Evolutionary conservation across 2,888 invertebrate genomes (phyloP), one percentile per base, ranked within the genome.

Genomic region (Crematogaster levior): DNA sequence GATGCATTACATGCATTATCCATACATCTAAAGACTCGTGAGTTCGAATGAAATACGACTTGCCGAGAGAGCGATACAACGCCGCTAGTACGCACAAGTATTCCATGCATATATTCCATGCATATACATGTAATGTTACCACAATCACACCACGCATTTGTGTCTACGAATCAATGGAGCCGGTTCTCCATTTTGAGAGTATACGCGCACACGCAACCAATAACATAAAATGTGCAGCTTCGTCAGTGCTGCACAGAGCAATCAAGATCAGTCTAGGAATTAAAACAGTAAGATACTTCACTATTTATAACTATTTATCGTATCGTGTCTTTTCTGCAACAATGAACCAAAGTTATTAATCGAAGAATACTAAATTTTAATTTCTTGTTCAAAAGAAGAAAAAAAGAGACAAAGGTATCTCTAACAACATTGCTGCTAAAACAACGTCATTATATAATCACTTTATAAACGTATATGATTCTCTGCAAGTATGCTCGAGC

Each of bases 91-190:
- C 46, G 21, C 15, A 30, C 60, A 34, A 60, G 24, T 60, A 60
- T 73, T 73, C 60, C 60, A 60, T 60, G 34, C 34, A 73, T 73
- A 21, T 34, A 73, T 73, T n/a, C n/a, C n/a, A n/a, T n/a, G n/a
- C n/a, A n/a, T n/a, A n/a, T n/a, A n/a, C n/a, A n/a, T n/a, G n/a
- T n/a, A n/a, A n/a, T n/a, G n/a, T n/a, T 73, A 73, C 21, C 30
- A 60, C 18, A 43, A 9, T 15, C 43, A 34, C 30, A 60, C 34
- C 15, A 40, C n/a, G 56, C 10, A 73, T 73, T 73, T 60, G 60
- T 73, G 73, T 60, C 73, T 30, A 46, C 46, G 34, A 73, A 73
- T 73, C 73, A 73, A 73, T 73, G 60, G 43, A 73, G n/a, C 10
- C 15, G 21, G 15, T 60, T 46, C 21, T 60, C 46, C 46, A 73